Evolutionary conservation across 37 sponge, comb jelly and placozoan genomes (phyloP), one percentile per base, ranked within the genome.

Genomic region (Aplysina aerophoba): DNA sequence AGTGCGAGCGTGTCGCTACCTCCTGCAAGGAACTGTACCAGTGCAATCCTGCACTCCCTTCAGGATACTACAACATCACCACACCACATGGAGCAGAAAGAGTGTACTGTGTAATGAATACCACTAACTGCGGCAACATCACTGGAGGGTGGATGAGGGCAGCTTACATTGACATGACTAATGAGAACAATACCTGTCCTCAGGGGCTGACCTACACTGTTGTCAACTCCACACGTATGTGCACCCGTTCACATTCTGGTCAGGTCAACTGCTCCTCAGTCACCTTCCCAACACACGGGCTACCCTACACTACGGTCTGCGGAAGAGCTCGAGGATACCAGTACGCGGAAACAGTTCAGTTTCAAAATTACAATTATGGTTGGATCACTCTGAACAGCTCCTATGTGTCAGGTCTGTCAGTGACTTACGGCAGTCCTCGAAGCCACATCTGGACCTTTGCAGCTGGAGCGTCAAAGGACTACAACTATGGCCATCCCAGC

Each of bases 261-360:
- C n/a, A n/a, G n/a, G n/a, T n/a, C n/a, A n/a, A n/a, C 34, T 69
- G 19, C 71, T 27, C 71, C 6, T 69, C 71, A 11, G 71, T 69
- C 35, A 69, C 4, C 4, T 69, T 69, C 34, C 35, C 28, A 17
- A 27, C 28, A 17, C 34, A 30, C 34, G 33, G 71, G 6, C 28
- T 69, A 3, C 34, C 33, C 71, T 69, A 69, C 71, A 30, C 30
- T 30, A 31, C 1, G 28, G 33, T 69, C 15, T 69, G 71, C 30
- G 71, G 71, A 69, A 33, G 71, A 30, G 71, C 34, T 17, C 28
- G 28, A 30, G 71, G 35, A 17, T 69, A 69, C 34, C 71, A 69
- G 34, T n/a, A n/a, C n/a, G n/a, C n/a, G n/a, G n/a, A n/a, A n/a
- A n/a, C n/a, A n/a, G n/a, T n/a, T n/a, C n/a, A n/a, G n/a, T 69